phyloP scores from a whole-genome alignment of 2,113 vertebrate species.

The Bufo bufo region DNA sequence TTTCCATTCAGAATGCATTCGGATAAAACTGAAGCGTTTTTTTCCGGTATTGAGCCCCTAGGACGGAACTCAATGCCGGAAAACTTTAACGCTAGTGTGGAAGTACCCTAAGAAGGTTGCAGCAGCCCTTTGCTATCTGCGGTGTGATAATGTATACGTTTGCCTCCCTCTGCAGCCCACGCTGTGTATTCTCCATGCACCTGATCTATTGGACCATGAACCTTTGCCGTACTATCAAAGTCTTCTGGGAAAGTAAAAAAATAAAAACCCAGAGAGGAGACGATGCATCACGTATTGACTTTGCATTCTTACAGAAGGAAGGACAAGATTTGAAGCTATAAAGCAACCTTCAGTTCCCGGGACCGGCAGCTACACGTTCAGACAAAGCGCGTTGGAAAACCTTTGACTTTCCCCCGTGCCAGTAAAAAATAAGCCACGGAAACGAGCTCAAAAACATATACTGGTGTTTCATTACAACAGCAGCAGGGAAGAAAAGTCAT shows the following conservation, averaged over 20 bases:
- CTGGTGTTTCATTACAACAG: constrained; percentile 53
- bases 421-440: constrained; percentile 3
- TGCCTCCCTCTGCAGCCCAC: constrained; percentile 16
- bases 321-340: constrained; percentile 28
- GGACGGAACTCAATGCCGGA: too few relatives aligned
- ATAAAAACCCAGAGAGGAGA: background rate
- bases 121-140: background rate
- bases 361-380: constrained; percentile 9
- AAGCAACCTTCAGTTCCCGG: constrained; percentile 8
- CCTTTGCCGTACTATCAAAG: constrained; percentile 15
- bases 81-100: too few relatives aligned
- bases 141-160: background rate
- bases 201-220: background rate
- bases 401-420: constrained; percentile 11
- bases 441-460: constrained; percentile 24
- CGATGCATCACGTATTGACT: constrained; percentile 4
- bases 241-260: background rate
- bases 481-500: constrained; percentile 49
- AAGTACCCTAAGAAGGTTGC: background rate
- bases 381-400: background rate
- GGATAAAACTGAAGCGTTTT: too few relatives aligned
- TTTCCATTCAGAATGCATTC: too few relatives aligned
- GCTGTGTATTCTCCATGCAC: background rate
- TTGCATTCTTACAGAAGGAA: constrained; percentile 28
- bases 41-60: too few relatives aligned